These are phyloP conservation scores for Craterocephalus amniculus DNA, from an alignment of 2,797 vertebrate genomes.

Conservation along the genomic window DNA sequence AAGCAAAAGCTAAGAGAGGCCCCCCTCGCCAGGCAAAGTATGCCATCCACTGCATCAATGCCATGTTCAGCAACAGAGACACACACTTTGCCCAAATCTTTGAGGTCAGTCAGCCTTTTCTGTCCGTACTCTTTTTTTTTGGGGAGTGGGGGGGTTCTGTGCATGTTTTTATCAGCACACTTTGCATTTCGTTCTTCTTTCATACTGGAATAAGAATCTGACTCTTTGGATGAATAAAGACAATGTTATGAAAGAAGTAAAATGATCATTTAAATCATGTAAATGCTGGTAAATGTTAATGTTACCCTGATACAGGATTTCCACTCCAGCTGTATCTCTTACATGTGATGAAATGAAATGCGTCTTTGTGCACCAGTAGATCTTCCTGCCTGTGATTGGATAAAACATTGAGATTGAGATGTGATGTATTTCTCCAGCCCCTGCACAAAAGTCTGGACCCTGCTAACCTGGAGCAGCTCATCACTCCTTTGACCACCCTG, in stretches of 20 bases:
- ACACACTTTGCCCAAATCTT: constrained; percentile 99
- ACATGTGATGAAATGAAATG: not conserved
- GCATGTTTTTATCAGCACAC: not conserved
- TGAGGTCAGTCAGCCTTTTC: constrained; percentile 85
- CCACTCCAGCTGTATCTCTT: too few species aligned
- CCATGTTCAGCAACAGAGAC: constrained; percentile 98
- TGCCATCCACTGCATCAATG: constrained; percentile 96
- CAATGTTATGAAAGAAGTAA: not conserved
- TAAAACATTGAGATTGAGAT: not conserved
- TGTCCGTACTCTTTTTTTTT: not conserved
- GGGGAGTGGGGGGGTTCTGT: too few species aligned
- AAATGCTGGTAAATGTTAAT: not conserved
- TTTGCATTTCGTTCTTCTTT: not conserved
- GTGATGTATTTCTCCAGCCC: constrained; percentile 80
- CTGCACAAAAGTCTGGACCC: constrained; percentile 96
- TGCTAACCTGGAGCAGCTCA: constrained; percentile 94
- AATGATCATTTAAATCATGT: not conserved
- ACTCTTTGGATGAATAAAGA: not conserved
- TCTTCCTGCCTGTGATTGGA: not conserved
- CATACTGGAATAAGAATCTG: not conserved
- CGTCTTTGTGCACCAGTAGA: not conserved
- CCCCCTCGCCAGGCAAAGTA: constrained; percentile 97
- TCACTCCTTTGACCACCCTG: constrained; percentile 94
- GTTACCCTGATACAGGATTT: too few species aligned
- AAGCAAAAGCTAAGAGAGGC: constrained; percentile 97